Conservation (phyloP, 2,888 invertebrate species). For the Baronia brevicornis region DNA sequence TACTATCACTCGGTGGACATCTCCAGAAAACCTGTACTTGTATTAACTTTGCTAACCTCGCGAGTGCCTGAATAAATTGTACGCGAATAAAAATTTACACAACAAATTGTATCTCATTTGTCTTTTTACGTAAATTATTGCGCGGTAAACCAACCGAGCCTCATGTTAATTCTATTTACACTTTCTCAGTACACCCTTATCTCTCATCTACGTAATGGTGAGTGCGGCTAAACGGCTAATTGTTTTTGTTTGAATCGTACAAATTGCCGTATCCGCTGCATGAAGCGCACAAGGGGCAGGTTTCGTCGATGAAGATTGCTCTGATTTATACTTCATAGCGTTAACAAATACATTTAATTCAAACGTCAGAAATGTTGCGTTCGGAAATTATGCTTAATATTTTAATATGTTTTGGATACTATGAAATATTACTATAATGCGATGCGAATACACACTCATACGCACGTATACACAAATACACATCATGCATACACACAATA, state of each 20-base stretch:
- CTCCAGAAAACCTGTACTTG: slow-evolving; percentile 22
- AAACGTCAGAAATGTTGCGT: slow-evolving; percentile 35
- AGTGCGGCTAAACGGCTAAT: slow-evolving; percentile 52
- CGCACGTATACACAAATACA: no score
- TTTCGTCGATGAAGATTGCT: slow-evolving; percentile 44
- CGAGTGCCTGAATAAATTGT: slow-evolving; percentile 17
- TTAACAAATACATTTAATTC: slow-evolving; percentile 52
- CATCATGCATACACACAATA: no score
- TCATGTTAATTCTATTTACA: slow-evolving; percentile 27
- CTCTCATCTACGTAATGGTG: slow-evolving; percentile 64
- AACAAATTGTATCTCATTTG: slow-evolving; percentile 20
- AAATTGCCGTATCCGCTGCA: slow-evolving; percentile 54
- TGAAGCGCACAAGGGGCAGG: slow-evolving; percentile 53
- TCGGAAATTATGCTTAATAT: slow-evolving; percentile 21
- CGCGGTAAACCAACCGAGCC: slow-evolving; percentile 11
- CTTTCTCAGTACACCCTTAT: slow-evolving; percentile 38
- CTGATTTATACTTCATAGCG: slow-evolving; percentile 63
- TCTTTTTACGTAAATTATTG: slow-evolving; percentile 19
- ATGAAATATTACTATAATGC: no score
- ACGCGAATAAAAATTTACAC: slow-evolving; percentile 16
- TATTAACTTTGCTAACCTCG: slow-evolving; percentile 19
- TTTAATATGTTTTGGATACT: no score
- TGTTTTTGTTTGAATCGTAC: slow-evolving; percentile 44
- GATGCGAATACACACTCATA: no score
- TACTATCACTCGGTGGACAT: slow-evolving; percentile 24